Conservation (phyloP, 2,113 vertebrate genomes). For the Xiphorhynchus elegans region DNA sequence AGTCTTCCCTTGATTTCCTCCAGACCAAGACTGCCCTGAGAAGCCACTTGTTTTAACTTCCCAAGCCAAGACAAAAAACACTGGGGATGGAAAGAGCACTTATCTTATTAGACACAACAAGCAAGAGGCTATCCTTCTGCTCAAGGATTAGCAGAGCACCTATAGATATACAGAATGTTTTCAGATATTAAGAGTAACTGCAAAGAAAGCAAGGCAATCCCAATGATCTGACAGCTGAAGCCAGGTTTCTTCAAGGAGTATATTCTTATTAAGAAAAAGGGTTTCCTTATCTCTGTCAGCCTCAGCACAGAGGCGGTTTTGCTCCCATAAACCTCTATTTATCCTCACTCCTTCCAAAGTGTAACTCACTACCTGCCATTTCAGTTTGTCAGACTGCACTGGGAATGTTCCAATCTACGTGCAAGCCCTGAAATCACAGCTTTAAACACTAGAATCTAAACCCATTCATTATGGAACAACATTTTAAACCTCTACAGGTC, state of each 20-base stretch:
- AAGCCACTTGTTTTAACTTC: not conserved
- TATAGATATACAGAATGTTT: not conserved
- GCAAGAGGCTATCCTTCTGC: not conserved
- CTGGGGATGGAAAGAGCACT: not conserved
- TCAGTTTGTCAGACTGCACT: not conserved
- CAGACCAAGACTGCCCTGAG: not conserved
- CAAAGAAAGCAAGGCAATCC: not conserved
- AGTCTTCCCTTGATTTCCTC: not conserved
- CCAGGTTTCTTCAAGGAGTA: not conserved
- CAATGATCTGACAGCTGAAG: not conserved
- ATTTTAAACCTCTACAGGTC: not conserved
- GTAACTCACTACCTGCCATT: not conserved
- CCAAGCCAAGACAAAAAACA: not conserved
- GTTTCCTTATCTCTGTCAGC: not conserved
- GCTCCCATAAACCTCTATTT: not conserved
- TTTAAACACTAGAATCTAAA: not conserved
- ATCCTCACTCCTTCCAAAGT: not conserved
- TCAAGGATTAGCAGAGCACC: not conserved
- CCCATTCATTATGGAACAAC: not conserved
- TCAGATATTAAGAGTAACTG: not conserved
- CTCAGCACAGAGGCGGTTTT: not conserved
- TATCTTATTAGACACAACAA: not conserved
- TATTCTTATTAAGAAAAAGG: not conserved
- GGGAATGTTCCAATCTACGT: not conserved
- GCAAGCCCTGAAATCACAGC: not conserved